A percentile compares a stretch with the other conserved stretches of the same genome.
These are phyloP conservation scores for Bergia puertoricense DNA, from an alignment of 92 coral and sea anemone species.

Conservation along the genomic window DNA sequence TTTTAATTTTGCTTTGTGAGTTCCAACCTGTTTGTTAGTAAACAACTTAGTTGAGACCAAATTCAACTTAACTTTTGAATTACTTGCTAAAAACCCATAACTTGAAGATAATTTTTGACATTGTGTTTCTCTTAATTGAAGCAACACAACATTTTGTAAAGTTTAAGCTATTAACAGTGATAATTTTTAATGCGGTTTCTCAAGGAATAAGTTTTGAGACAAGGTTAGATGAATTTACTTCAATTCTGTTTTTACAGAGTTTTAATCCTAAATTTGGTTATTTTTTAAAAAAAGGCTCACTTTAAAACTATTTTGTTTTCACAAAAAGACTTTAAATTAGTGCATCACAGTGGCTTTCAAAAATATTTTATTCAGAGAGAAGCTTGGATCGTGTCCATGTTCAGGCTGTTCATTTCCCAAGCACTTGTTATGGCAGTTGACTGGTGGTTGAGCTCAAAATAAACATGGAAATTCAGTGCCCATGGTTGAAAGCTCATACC, in stretches of 20 bases:
- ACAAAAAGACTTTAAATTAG: too few relatives aligned
- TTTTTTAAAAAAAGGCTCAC: background rate
- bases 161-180: background rate
- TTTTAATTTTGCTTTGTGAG: background rate
- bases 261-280: background rate
- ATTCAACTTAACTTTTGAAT: too few relatives aligned
- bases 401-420: constrained; percentile 41
- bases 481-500: background rate
- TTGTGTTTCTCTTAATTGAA: background rate
- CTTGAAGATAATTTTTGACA: background rate
- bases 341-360: background rate
- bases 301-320: background rate
- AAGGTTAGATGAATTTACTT: background rate
- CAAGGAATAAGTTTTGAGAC: background rate
- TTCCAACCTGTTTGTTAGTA: background rate
- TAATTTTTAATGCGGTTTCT: too few relatives aligned
- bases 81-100: too few relatives aligned
- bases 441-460: constrained; percentile 11
- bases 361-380: background rate
- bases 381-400: background rate
- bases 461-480: background rate
- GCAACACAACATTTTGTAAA: background rate
- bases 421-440: constrained; percentile 11
- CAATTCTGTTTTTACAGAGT: too few relatives aligned
- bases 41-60: background rate